Conservation (phyloP, 2,113 vertebrate species). For the Aptenodytes forsteri region DNA sequence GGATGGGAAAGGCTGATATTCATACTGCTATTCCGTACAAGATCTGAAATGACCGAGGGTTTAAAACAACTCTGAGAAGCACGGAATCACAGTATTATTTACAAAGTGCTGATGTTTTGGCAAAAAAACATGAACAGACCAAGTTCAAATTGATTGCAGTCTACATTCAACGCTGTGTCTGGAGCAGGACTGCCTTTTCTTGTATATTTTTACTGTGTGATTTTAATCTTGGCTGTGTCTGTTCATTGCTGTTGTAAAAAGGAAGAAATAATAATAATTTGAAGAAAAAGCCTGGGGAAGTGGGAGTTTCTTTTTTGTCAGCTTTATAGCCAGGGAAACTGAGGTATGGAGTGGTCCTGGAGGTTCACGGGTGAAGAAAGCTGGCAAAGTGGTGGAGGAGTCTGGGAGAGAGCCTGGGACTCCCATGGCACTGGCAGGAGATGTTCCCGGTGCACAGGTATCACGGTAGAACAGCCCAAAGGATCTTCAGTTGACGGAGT, state of each 20-base stretch:
- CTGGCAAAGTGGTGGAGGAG: neutral
- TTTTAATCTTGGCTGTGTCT: neutral
- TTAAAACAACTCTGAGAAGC: neutral
- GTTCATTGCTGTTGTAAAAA: neutral
- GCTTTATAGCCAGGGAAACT: neutral
- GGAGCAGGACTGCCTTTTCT: neutral
- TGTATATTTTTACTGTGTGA: slow-evolving; percentile 1
- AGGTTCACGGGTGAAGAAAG: neutral
- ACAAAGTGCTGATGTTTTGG: slow-evolving; percentile 1
- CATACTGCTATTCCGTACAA: neutral
- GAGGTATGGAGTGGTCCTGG: neutral
- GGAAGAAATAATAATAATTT: neutral
- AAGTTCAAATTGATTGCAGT: neutral
- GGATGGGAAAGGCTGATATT: neutral
- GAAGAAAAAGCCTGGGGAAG: neutral
- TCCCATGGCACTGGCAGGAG: accelerated
- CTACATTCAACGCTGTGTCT: neutral
- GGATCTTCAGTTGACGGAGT: neutral
- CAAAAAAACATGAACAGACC: neutral
- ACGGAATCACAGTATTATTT: neutral
- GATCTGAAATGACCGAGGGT: neutral
- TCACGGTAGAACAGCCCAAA: neutral
- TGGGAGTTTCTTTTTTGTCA: neutral
- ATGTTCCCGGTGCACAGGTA: neutral
- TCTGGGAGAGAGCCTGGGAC: neutral